Conservation (phyloP, 2,113 vertebrate species). For the Python bivittatus region DNA sequence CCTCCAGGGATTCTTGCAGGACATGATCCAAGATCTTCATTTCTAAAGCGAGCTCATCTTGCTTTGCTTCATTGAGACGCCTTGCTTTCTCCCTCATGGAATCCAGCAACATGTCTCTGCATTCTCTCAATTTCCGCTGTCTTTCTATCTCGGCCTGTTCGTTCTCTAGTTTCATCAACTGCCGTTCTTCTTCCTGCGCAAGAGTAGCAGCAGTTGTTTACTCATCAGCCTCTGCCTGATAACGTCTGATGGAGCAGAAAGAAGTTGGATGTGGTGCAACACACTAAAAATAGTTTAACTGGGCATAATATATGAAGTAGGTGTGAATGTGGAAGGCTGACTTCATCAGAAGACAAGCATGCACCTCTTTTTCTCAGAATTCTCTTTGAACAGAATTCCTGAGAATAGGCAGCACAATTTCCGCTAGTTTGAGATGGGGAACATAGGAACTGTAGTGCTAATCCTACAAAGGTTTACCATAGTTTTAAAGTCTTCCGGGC, state of each 20-base stretch:
- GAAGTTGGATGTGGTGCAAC: not conserved
- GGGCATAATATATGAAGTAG: no score
- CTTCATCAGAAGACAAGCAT: not conserved
- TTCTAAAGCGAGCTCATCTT: slow-evolving; percentile 78
- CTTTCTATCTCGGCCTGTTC: slow-evolving; percentile 70
- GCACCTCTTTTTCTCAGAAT: not conserved
- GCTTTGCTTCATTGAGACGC: slow-evolving; percentile 70
- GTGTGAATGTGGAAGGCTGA: not conserved
- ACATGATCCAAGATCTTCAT: slow-evolving; percentile 75
- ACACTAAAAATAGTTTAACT: not conserved
- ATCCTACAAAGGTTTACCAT: not conserved
- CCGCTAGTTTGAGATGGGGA: not conserved
- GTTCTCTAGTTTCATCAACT: slow-evolving; percentile 69
- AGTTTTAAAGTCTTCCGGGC: not conserved
- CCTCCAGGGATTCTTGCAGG: slow-evolving; percentile 64
- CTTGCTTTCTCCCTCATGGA: slow-evolving; percentile 75
- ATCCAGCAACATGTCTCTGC: slow-evolving; percentile 68
- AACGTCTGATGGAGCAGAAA: not conserved
- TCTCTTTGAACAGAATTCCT: no score
- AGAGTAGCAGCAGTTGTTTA: not conserved
- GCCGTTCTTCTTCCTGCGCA: slow-evolving; percentile 72
- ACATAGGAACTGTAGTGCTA: not conserved
- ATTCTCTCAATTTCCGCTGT: slow-evolving; percentile 58
- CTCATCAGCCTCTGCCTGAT: not conserved
- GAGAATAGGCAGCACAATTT: not conserved